These are phyloP conservation scores for Sternarchorhynchus goeldii DNA, from an alignment of 2,797 vertebrate species.

Conservation along the genomic window DNA sequence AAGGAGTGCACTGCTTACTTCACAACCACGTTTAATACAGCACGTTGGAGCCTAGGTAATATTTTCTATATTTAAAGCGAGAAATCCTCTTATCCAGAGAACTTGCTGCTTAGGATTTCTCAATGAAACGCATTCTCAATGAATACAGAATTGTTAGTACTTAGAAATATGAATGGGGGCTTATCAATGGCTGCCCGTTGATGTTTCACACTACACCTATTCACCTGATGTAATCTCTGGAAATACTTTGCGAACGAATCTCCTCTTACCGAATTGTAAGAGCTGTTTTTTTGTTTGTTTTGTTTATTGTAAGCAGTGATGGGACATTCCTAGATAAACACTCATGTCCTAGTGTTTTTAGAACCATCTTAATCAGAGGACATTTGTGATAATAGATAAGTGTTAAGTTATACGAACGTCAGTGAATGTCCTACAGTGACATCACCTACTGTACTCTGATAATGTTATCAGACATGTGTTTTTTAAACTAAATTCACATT, in stretches of 20 bases:
- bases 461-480: background rate
- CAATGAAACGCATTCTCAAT: constrained; percentile 51
- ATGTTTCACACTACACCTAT: constrained; percentile 17
- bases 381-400: background rate
- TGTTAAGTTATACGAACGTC: background rate
- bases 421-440: constrained; percentile 12
- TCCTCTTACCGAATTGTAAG: background rate
- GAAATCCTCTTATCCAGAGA: constrained; percentile 38
- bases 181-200: constrained; percentile 40
- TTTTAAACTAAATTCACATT: background rate
- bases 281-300: background rate
- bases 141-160: constrained; percentile 16
- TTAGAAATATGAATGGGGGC: constrained; percentile 52
- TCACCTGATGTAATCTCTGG: constrained; percentile 54
- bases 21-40: background rate
- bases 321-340: no score
- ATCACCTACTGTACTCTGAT: constrained; percentile 9
- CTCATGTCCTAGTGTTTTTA: no score
- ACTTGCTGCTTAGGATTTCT: constrained; percentile 25
- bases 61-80: constrained; percentile 3
- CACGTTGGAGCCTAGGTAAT: background rate
- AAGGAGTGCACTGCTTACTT: background rate
- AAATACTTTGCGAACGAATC: constrained; percentile 22
- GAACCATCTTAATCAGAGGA: no score
- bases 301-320: no score